Conservation (phyloP, 2,113 vertebrate genomes). For the Ahaetulla prasina region DNA sequence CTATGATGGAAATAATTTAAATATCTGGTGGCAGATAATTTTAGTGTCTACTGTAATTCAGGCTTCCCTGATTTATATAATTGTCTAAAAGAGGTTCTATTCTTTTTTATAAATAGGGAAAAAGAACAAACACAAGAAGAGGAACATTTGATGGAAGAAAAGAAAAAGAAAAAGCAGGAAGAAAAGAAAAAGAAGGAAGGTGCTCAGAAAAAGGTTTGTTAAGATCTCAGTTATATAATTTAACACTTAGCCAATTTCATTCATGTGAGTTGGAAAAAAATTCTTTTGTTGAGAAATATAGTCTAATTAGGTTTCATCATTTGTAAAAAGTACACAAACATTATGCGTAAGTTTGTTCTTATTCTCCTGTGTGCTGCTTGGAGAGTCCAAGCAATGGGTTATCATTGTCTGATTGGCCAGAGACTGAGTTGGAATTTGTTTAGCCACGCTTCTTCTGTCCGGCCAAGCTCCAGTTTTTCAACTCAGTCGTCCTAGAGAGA, state of each 20-base stretch:
- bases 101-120: slow-evolving; percentile 73
- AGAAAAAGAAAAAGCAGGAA: slow-evolving; percentile 98
- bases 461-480: no score
- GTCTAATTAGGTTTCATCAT: neutral
- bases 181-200: slow-evolving; percentile 96
- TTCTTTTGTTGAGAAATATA: neutral
- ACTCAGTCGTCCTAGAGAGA: no score
- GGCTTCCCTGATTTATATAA: neutral
- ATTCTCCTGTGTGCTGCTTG: no score
- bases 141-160: slow-evolving; percentile 99
- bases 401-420: no score
- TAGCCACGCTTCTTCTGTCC: no score
- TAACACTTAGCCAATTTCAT: neutral
- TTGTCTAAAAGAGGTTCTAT: slow-evolving; percentile 30
- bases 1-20: slow-evolving; percentile 6
- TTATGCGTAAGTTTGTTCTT: neutral
- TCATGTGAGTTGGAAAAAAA: neutral
- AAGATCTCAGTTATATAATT: rapidly evolving
- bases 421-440: no score
- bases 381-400: no score
- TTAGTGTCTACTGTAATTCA: neutral
- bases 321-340: neutral
- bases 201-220: slow-evolving; percentile 90
- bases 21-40: neutral
- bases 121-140: slow-evolving; percentile 88